These are phyloP conservation scores for Conger conger DNA, from an alignment of 2,113 vertebrate genomes.

Conservation along the genomic window DNA sequence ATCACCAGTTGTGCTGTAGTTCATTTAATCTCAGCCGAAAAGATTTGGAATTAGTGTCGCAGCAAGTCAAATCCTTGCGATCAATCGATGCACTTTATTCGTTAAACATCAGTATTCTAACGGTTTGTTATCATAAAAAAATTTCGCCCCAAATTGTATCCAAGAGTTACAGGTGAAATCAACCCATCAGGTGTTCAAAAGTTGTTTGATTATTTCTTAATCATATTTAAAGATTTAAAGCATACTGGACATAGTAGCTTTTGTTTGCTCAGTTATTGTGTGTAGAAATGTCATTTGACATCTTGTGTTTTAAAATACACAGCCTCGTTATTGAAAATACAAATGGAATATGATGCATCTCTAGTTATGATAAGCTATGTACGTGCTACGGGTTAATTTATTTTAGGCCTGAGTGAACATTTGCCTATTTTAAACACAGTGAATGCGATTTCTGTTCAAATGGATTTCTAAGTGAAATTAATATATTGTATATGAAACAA, in stretches of 20 bases:
- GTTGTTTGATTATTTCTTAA: neutral
- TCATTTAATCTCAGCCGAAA: neutral
- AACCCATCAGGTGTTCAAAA: constrained; percentile 17
- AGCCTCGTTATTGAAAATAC: neutral
- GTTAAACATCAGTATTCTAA: constrained; percentile 64
- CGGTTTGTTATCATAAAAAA: neutral
- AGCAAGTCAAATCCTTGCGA: constrained; percentile 48
- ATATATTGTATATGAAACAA: neutral
- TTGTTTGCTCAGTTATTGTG: neutral
- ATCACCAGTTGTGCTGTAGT: neutral
- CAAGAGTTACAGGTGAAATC: constrained; percentile 7
- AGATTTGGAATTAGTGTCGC: constrained; percentile 16
- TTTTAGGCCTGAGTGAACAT: constrained; percentile 52
- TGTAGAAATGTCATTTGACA: neutral
- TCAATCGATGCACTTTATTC: constrained; percentile 73
- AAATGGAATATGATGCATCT: constrained; percentile 22
- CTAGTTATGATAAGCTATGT: constrained; percentile 56
- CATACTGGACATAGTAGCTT: neutral
- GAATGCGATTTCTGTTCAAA: neutral
- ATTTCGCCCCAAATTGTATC: neutral
- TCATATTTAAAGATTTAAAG: constrained; percentile 20
- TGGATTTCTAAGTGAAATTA: neutral
- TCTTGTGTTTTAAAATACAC: constrained; percentile 4
- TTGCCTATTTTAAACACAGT: constrained; percentile 19
- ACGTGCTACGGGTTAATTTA: constrained; percentile 70